Evolutionary conservation across 2,113 vertebrate genomes (phyloP), one percentile per base, ranked within the genome.

Genomic region (Sciurus niger): DNA sequence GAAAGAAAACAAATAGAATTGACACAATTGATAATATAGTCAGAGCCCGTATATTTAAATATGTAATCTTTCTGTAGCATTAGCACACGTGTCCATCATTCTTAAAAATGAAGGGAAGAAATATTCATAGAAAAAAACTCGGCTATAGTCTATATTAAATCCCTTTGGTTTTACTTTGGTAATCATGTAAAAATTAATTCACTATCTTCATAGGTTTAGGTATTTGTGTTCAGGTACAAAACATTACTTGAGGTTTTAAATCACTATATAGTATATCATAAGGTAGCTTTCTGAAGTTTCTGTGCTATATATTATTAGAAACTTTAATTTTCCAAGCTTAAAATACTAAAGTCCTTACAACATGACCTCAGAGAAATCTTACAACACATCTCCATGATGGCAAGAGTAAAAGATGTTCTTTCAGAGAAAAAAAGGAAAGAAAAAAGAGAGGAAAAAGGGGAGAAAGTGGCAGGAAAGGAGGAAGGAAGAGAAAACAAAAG

Each of bases 301-400:
- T 40, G 10, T 83, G 10, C 70, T 89, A 86, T 4, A 74, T 91
- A 55, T 68, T 92, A 94, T 58, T 0, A 78, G 70, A 90, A 43
- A 0, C 72, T 89, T 94, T 91, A 0, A 90, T 93, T 97, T 96
- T 96, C 24, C 60, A 20, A 65, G 18, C 24, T 12, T 95, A 73
- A 96, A 90, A 93, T 96, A 5, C 91, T 65, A 97, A 84, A 97
- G 95, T 63, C 46, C 46, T 94, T 95, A 43, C 9, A 93, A 88
- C 0, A 55, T 82, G 9, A 55, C 8, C 51, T 95, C 89, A 84
- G 93, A 93, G 68, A 73, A 1, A 78, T 73, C 12, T 92, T 53
- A 89, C 70, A 96, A 58, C 1, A 5, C 0, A 80, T 17, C 78
- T 92, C 51, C 91, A 53, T 55, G 1, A 95, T 32, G 65, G 13